Conservation (phyloP, 2,113 vertebrate species). For the Apteryx owenii region DNA sequence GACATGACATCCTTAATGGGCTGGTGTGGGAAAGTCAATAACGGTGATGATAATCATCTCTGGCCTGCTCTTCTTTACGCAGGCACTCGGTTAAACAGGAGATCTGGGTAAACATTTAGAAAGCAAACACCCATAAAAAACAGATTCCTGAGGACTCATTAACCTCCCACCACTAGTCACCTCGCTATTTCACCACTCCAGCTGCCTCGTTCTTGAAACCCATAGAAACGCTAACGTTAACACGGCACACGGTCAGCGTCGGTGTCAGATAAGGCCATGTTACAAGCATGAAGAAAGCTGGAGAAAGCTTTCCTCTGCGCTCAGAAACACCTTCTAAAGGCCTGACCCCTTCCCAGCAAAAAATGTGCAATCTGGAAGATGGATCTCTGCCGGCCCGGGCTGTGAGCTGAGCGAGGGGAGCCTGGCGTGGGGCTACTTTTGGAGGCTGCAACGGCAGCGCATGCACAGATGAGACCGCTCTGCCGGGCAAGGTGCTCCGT, state of each 20-base stretch:
- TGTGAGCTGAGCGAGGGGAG: neutral
- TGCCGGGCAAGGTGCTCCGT: no score
- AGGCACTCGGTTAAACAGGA: neutral
- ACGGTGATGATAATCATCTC: neutral
- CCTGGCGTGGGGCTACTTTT: no score
- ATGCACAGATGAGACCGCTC: no score
- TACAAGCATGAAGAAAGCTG: no score
- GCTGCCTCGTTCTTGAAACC: neutral
- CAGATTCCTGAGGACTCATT: conserved; percentile 5
- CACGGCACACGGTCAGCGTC: neutral
- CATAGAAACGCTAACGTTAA: neutral
- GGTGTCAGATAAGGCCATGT: neutral
- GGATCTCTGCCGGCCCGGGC: neutral
- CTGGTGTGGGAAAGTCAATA: neutral
- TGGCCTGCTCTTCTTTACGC: neutral
- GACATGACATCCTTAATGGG: neutral
- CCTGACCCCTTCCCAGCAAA: neutral
- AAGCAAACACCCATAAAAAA: conserved; percentile 53
- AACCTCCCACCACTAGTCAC: neutral
- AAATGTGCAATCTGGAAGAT: no score
- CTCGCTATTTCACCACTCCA: fast-evolving
- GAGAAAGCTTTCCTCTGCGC: neutral
- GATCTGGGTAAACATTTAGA: conserved; percentile 40
- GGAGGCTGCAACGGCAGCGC: no score
- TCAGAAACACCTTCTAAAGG: neutral